A percentile compares a stretch with the other conserved stretches of the same genome.
Evolutionary conservation across 2,797 vertebrate genomes (phyloP).

Genomic region (Remorina albescens): DNA sequence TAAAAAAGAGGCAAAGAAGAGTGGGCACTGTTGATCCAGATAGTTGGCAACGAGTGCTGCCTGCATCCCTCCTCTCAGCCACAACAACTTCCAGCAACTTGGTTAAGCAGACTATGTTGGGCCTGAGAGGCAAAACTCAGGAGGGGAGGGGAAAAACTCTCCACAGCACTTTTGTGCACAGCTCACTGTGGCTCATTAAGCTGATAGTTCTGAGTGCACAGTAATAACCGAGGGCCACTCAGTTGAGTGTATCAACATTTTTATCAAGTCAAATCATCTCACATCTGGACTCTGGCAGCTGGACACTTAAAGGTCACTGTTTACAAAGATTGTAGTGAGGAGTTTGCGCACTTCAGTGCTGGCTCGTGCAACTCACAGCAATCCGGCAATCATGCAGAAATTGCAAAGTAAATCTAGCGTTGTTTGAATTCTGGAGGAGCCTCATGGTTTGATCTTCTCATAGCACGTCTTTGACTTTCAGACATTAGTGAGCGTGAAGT

Average conservation of each 20-base stretch:
- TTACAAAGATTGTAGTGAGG: background rate
- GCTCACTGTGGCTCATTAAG: background rate
- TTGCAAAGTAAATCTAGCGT: background rate
- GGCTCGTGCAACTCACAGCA: background rate
- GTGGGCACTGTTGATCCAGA: background rate
- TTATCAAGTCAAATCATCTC: background rate
- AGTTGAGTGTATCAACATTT: background rate
- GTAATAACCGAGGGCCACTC: background rate
- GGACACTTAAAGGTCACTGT: background rate
- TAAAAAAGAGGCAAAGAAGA: background rate
- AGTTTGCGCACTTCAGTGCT: background rate
- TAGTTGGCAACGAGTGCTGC: background rate
- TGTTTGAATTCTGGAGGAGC: background rate
- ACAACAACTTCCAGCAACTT: background rate
- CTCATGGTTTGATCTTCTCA: conserved; percentile 1
- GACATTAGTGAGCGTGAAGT: conserved; percentile 53
- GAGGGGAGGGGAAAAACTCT: background rate
- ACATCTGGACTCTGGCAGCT: background rate
- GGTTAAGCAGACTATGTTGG: background rate
- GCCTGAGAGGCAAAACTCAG: background rate
- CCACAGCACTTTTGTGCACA: background rate
- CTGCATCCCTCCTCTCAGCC: background rate
- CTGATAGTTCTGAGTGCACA: background rate
- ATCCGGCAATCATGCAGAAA: background rate
- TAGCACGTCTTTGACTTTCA: conserved; percentile 27